Base-by-base conservation (phyloP, 2,797 vertebrate genomes). In the Poecilia velifera region DNA sequence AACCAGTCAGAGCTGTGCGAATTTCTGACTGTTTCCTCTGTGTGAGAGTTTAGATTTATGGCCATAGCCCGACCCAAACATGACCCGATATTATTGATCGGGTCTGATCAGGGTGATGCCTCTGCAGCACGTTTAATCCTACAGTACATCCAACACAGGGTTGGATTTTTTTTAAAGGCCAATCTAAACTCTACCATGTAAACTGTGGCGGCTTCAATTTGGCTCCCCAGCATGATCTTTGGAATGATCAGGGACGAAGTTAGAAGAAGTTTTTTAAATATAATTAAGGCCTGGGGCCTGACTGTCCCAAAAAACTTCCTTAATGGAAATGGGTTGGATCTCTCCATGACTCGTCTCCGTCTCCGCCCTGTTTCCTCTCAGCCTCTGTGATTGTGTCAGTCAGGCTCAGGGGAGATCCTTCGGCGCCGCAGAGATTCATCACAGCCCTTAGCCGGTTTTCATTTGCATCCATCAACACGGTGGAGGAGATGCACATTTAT, bases 271-370 rank as follows among this genome's bases (percentile, higher is more conserved):
- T 59, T 76, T 75, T 72, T 62, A 18, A 41, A 47, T 72, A 79
- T 79, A 87, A 94, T 87, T 88, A 82, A 88, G 82, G 87, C 90
- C 84, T 79, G 20, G 9, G 86, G 89, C 83, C 47, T 43, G 74
- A 83, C 78, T 71, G 74, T 81, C 82, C 81, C 41, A 47, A 55
- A 55, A 77, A 80, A 75, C 75, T 82, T 47, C 85, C 18, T 89
- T 88, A 82, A 89, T 85, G 87, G 70, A 93, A 93, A 90, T 92
- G 85, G 92, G 91, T 92, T 93, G 84, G 84, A 84, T 87, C 90
- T 89, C 89, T 55, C 82, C 82, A 87, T 51, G 87, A 89, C 77
- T 86, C 86, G 49, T 86, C 86, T 71, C 82, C 82, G 2, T 89
- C 89, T 81, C 85, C 86, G 78, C 88, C 86, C 74, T 68, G 45